phyloP scores from a whole-genome alignment of 2,888 invertebrate species.

The Acleris sparsana region DNA sequence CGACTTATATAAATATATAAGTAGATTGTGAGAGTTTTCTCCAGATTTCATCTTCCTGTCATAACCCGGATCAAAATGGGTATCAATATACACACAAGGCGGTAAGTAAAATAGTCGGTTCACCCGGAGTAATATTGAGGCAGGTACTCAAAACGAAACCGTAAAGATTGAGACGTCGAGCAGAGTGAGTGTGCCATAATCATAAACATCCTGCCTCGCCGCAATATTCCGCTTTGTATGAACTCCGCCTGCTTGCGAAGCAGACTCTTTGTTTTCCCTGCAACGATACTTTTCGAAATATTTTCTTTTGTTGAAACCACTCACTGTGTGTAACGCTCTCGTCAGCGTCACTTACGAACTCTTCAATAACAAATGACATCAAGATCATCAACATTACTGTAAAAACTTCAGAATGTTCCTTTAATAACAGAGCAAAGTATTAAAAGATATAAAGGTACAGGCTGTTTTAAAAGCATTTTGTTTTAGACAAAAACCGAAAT shows the following conservation, averaged over 20 bases:
- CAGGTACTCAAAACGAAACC: slow-evolving; percentile 60
- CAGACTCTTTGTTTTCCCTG: slow-evolving; percentile 74
- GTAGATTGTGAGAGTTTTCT: background rate
- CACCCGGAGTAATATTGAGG: slow-evolving; percentile 53
- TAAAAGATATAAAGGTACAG: background rate
- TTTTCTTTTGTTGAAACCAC: slow-evolving; percentile 78
- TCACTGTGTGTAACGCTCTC: slow-evolving; percentile 59
- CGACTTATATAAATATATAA: too few species aligned
- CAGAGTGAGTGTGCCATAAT: slow-evolving; percentile 73
- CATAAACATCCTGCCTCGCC: slow-evolving; percentile 75
- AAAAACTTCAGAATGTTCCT: background rate
- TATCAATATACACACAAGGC: slow-evolving; percentile 3
- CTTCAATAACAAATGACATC: slow-evolving; percentile 20
- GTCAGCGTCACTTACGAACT: slow-evolving; percentile 30
- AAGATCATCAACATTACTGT: slow-evolving; percentile 1
- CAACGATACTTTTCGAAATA: slow-evolving; percentile 78
- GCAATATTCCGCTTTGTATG: slow-evolving; percentile 78
- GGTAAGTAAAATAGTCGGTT: slow-evolving; percentile 20
- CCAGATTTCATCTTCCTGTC: slow-evolving; percentile 5
- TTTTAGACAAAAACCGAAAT: too few species aligned
- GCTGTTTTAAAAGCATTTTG: too few species aligned
- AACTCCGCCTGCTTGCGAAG: slow-evolving; percentile 67
- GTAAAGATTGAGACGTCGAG: slow-evolving; percentile 70
- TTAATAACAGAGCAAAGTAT: background rate
- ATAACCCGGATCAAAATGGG: slow-evolving; percentile 6